These are phyloP conservation scores for Rhineura floridana DNA, from an alignment of 2,113 vertebrate genomes.

Conservation along the genomic window DNA sequence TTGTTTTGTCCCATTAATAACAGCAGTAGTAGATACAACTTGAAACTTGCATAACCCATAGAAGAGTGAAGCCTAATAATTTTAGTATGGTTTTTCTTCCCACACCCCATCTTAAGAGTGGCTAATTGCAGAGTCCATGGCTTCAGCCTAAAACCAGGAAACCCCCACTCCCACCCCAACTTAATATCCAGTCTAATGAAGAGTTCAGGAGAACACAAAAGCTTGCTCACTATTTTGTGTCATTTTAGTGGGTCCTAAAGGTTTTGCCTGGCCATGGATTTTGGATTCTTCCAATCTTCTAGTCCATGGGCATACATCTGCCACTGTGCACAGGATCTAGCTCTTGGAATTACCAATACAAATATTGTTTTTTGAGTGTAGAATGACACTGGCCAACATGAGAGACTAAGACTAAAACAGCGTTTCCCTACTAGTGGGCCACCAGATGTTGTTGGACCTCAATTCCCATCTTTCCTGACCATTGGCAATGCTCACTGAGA, in stretches of 20 bases:
- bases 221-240: neutral
- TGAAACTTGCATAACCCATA: neutral
- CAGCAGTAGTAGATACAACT: neutral
- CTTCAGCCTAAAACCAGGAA: neutral
- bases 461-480: too few species aligned
- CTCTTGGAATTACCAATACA: neutral
- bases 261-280: too few species aligned
- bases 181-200: neutral
- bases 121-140: neutral
- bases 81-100: neutral
- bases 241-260: neutral
- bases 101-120: neutral
- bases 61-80: neutral
- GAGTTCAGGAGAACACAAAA: neutral
- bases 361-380: neutral
- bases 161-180: too few species aligned
- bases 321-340: neutral
- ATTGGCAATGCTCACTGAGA: too few species aligned
- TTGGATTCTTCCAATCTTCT: neutral
- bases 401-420: too few species aligned
- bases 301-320: neutral
- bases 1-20: too few species aligned
- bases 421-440: too few species aligned
- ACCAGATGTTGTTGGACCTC: too few species aligned
- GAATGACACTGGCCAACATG: neutral